phyloP scores from a whole-genome alignment of 1,140 invertebrate genomes.

The Choristoneura fumiferana region DNA sequence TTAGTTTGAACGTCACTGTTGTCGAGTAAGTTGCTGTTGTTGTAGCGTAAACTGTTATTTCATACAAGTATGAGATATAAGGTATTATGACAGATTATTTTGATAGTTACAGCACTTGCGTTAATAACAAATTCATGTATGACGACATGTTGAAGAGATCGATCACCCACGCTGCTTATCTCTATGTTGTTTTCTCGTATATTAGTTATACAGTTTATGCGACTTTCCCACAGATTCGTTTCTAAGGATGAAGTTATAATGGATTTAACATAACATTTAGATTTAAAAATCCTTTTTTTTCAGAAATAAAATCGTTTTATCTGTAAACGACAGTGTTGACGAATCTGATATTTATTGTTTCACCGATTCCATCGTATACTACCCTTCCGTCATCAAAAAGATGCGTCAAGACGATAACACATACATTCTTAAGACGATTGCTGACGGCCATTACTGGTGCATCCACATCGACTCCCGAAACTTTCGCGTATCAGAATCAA shows the following conservation, averaged over 20 bases:
- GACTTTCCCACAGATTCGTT: background rate
- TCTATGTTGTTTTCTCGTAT: background rate
- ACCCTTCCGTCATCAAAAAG: conserved; percentile 46
- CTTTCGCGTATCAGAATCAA: conserved; percentile 45
- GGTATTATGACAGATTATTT: background rate
- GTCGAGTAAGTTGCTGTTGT: conserved; percentile 46
- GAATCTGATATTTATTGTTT: conserved; percentile 57
- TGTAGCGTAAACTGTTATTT: background rate
- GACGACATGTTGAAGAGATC: background rate
- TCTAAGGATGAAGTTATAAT: background rate
- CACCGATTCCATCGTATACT: conserved; percentile 56
- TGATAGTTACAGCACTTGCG: conserved; percentile 10
- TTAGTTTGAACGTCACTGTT: conserved; percentile 42
- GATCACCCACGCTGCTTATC: conserved; percentile 7
- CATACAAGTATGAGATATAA: background rate
- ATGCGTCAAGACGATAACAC: conserved; percentile 29
- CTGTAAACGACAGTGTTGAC: conserved; percentile 38
- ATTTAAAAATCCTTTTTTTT: no score
- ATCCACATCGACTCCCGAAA: conserved; percentile 49
- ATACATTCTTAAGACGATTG: conserved; percentile 43
- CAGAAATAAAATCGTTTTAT: conserved; percentile 51
- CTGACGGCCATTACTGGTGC: conserved; percentile 73
- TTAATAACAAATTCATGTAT: conserved; percentile 8
- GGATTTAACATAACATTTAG: no score
- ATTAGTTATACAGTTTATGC: no score